A percentile compares a stretch with the other conserved stretches of the same genome.
These are phyloP conservation scores for Zeugodacus cucurbitae DNA, from an alignment of 1,140 invertebrate genomes.

Conservation along the genomic window DNA sequence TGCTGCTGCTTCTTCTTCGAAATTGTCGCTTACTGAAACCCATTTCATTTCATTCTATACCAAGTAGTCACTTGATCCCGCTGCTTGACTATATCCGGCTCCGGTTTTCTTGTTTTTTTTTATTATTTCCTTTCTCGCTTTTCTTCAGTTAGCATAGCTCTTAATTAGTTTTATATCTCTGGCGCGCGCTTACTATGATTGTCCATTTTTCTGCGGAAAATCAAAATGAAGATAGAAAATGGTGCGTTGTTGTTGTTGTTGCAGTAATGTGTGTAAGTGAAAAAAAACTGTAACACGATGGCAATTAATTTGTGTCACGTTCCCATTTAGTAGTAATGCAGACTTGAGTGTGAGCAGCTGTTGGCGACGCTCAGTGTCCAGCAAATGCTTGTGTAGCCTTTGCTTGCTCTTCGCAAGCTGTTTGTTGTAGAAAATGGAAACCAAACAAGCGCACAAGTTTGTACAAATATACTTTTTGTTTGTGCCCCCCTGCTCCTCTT, in stretches of 20 bases:
- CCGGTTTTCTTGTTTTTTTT: background rate
- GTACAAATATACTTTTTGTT: background rate
- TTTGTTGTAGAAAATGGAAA: background rate
- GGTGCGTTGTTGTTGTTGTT: background rate
- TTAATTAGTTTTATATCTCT: conserved; percentile 15
- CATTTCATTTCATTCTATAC: background rate
- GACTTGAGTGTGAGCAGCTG: background rate
- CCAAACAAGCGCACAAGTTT: background rate
- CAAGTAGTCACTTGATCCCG: background rate
- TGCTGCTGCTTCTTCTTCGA: background rate
- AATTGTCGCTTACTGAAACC: background rate
- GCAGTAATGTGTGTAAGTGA: background rate
- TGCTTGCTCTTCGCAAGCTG: background rate
- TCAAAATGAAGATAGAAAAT: conserved; percentile 21
- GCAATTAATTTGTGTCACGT: conserved; percentile 32
- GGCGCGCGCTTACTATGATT: background rate
- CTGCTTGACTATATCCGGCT: background rate
- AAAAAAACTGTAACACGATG: background rate
- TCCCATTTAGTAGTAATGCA: background rate
- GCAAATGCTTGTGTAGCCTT: background rate
- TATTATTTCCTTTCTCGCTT: background rate
- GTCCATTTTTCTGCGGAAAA: background rate
- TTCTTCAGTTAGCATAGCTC: background rate
- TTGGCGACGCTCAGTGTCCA: background rate
- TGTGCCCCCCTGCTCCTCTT: background rate